phyloP scores from a whole-genome alignment of 2,888 invertebrate species.

The Uloborus plumipes region DNA sequence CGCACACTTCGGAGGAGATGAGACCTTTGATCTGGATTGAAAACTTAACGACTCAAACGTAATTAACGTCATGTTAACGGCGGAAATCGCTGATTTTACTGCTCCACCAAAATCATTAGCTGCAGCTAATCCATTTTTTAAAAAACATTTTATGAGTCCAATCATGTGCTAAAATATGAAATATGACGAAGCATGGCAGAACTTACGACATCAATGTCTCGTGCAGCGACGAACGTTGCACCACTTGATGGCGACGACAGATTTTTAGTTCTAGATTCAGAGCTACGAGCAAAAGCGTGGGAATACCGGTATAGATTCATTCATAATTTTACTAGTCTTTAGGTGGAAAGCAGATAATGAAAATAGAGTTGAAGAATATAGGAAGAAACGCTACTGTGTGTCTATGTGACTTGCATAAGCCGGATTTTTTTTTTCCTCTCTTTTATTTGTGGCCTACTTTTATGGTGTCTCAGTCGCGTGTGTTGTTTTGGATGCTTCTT shows the following conservation, averaged over 20 bases:
- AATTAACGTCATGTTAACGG: no score
- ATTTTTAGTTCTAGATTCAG: neutral
- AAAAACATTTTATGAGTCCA: no score
- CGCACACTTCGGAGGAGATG: no score
- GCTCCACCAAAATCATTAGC: no score
- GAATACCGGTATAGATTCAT: slow-evolving; percentile 51
- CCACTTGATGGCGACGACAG: neutral
- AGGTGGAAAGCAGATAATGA: slow-evolving; percentile 34
- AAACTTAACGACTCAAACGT: no score
- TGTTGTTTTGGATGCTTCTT: no score
- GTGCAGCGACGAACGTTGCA: neutral
- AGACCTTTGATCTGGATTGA: no score
- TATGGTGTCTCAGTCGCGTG: neutral
- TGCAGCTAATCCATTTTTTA: no score
- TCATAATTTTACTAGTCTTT: slow-evolving; percentile 37
- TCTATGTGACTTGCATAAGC: slow-evolving; percentile 25
- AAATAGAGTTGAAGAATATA: neutral
- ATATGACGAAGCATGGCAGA: no score
- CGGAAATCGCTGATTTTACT: no score
- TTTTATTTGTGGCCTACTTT: neutral
- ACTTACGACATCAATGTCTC: no score
- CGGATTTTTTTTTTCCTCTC: neutral
- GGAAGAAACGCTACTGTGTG: slow-evolving; percentile 12
- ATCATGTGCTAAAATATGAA: no score
- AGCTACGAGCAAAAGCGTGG: slow-evolving; percentile 26